A percentile compares a stretch with the other conserved stretches of the same genome.
phyloP scores from a whole-genome alignment of 2,797 vertebrate genomes.

The Dendrocincla fuliginosa region DNA sequence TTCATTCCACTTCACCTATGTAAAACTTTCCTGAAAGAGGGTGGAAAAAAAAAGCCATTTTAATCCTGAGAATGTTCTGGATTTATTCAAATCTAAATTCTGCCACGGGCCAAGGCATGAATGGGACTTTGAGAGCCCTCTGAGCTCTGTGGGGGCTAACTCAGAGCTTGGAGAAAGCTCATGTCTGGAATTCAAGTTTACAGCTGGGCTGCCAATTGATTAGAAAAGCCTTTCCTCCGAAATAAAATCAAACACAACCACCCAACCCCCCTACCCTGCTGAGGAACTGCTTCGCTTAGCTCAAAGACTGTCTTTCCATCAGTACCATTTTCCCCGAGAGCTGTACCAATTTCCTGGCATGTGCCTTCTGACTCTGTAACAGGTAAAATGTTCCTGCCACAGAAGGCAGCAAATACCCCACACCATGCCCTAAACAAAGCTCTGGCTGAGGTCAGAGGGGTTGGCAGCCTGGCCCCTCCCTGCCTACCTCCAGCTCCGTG shows the following conservation, averaged over 20 bases:
- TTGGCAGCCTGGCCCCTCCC: neutral
- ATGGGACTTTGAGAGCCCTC: neutral
- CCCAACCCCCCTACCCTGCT: neutral
- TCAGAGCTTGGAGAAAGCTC: neutral
- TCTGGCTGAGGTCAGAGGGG: constrained; percentile 4
- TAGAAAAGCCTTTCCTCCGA: neutral
- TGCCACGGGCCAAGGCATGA: neutral
- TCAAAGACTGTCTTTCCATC: neutral
- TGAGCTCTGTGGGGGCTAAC: neutral
- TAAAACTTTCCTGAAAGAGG: neutral
- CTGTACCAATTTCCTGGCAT: neutral
- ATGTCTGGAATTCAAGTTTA: neutral
- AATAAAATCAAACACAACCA: neutral
- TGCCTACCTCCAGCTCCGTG: accelerated
- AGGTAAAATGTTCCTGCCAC: neutral
- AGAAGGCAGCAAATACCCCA: neutral
- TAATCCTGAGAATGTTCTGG: neutral
- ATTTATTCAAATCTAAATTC: neutral
- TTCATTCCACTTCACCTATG: neutral
- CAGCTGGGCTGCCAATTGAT: neutral
- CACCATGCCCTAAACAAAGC: constrained; percentile 4
- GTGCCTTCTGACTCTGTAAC: constrained; percentile 20
- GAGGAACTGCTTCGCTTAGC: neutral
- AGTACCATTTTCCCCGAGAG: neutral
- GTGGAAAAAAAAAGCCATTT: neutral